Conservation (phyloP, 2,113 vertebrate species). For the Hypanus sabinus region DNA sequence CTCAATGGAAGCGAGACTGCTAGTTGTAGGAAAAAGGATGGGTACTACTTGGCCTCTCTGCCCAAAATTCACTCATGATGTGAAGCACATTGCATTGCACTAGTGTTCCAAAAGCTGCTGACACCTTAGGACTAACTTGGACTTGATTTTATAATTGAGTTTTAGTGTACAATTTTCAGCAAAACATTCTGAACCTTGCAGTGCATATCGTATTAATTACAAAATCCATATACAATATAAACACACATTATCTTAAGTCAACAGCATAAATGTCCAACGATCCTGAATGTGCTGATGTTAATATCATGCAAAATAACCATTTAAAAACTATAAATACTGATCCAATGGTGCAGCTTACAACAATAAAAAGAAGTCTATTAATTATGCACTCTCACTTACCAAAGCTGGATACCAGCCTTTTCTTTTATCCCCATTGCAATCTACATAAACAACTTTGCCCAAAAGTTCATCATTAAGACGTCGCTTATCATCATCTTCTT, state of each 20-base stretch:
- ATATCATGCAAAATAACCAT: not conserved
- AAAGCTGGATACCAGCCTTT: conserved; percentile 74
- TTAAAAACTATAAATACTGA: not conserved
- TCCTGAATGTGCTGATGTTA: no score
- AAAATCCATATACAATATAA: not conserved
- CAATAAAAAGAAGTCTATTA: not conserved
- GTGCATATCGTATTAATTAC: not conserved
- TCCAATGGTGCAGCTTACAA: not conserved
- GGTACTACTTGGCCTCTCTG: no score
- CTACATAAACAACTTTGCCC: conserved; percentile 79
- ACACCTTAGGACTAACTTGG: not conserved
- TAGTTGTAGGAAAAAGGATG: no score
- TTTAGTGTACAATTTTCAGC: not conserved
- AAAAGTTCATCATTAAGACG: conserved; percentile 78
- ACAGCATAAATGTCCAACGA: not conserved
- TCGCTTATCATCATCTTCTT: conserved; percentile 81
- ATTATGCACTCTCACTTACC: conserved; percentile 59
- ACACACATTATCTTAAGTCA: not conserved
- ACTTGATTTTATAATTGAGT: not conserved
- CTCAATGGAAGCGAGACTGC: no score
- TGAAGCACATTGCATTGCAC: no score
- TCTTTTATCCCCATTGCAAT: conserved; percentile 51
- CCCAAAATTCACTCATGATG: no score
- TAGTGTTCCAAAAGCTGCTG: no score
- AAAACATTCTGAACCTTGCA: no score